phyloP scores from a whole-genome alignment of 2,113 vertebrate genomes.

The Xyrauchen texanus region DNA sequence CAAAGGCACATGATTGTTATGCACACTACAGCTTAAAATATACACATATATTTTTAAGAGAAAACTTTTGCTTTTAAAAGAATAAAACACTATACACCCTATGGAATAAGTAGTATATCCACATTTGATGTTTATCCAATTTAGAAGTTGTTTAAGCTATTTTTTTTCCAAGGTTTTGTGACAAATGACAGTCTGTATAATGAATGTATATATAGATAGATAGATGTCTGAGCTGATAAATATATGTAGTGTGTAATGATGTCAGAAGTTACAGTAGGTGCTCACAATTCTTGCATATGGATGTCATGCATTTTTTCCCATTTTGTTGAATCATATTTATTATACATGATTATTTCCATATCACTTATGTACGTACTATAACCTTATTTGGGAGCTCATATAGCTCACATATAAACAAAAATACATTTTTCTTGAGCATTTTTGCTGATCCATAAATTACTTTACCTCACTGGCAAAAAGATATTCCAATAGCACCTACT shows the following conservation, averaged over 20 bases:
- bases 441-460: conserved; percentile 17
- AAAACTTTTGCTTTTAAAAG: too few species aligned
- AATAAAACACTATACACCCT: too few species aligned
- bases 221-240: too few species aligned
- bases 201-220: too few species aligned
- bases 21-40: too few species aligned
- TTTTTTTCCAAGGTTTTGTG: too few species aligned
- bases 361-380: neutral
- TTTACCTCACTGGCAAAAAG: neutral
- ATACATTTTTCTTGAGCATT: conserved; percentile 18
- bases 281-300: neutral
- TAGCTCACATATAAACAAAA: neutral
- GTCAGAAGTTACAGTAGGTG: neutral
- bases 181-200: too few species aligned
- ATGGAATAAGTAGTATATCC: too few species aligned
- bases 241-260: neutral
- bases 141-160: too few species aligned
- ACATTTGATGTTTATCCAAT: too few species aligned
- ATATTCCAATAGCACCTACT: conserved; percentile 36
- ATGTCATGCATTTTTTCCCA: neutral
- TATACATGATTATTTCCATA: neutral
- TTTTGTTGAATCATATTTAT: neutral
- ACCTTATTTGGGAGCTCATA: neutral
- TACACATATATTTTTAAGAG: too few species aligned
- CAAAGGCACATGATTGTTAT: too few species aligned